phyloP scores from a whole-genome alignment of 1,140 invertebrate species.

The Drosophila grimshawi region DNA sequence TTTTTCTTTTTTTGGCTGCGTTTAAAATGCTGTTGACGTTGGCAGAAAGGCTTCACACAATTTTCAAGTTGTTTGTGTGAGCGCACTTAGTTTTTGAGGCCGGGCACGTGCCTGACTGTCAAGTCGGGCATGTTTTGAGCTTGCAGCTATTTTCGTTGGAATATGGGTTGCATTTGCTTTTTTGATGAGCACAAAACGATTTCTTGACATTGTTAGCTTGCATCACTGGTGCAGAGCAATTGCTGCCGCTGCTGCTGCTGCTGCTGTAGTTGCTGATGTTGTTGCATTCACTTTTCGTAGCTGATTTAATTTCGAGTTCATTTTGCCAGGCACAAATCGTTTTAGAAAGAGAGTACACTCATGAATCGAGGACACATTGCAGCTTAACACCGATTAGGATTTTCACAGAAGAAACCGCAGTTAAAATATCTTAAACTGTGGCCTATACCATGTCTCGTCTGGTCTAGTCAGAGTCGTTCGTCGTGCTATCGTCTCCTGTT shows the following conservation, averaged over 20 bases:
- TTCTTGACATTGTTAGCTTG: conserved; percentile 33
- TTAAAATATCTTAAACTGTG: conserved; percentile 43
- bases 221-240: conserved; percentile 3
- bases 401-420: conserved; percentile 5
- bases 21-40: conserved; percentile 56
- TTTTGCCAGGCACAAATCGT: conserved; percentile 66
- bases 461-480: background rate
- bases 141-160: conserved; percentile 35
- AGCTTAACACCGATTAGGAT: conserved; percentile 33
- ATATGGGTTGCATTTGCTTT: conserved; percentile 70
- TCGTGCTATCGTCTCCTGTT: conserved; percentile 8
- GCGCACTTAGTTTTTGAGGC: conserved; percentile 26
- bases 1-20: background rate
- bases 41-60: conserved; percentile 44
- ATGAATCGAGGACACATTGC: conserved; percentile 10
- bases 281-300: conserved; percentile 14
- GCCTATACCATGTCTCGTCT: conserved; percentile 8
- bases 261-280: background rate
- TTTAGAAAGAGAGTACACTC: conserved; percentile 5
- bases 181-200: conserved; percentile 55
- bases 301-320: conserved; percentile 78
- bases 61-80: conserved; percentile 45
- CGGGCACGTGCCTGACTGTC: conserved; percentile 58
- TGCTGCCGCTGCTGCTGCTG: conserved; percentile 14
- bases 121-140: conserved; percentile 21